These are phyloP conservation scores for Helarctos malayanus DNA, from an alignment of 2,797 vertebrate genomes.

Conservation along the genomic window DNA sequence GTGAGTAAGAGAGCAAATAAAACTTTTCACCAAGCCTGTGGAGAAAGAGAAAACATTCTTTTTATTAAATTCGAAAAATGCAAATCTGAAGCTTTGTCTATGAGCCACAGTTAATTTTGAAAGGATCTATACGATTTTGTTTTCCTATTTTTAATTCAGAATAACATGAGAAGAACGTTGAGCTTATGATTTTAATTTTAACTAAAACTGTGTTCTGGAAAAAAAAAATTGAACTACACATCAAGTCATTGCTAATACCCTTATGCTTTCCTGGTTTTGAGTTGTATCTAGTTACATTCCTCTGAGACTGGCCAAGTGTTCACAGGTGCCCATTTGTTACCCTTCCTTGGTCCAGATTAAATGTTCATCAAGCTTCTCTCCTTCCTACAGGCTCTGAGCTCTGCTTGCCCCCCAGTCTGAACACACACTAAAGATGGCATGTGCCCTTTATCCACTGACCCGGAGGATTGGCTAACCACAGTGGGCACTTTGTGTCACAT, in stretches of 20 bases:
- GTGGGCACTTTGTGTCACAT: not conserved
- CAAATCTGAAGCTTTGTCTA: not conserved
- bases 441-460: not conserved
- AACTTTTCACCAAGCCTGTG: not conserved
- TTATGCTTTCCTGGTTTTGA: not conserved
- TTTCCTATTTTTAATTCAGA: constrained; percentile 2
- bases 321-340: not conserved
- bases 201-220: not conserved
- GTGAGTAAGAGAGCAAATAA: not conserved
- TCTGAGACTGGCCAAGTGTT: not conserved
- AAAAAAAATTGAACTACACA: not conserved
- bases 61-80: not conserved
- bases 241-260: not conserved
- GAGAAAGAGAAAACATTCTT: not conserved
- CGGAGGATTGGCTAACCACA: not conserved
- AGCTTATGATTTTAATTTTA: constrained; percentile 35
- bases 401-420: not conserved
- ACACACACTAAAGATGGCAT: not conserved
- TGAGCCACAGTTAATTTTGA: not conserved
- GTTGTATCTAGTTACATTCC: not conserved
- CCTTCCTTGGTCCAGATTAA: not conserved
- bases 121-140: not conserved
- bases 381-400: no score
- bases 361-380: not conserved
- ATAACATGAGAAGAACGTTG: not conserved